Conservation (phyloP, 2,888 invertebrate species). For the Hyles lineata region DNA sequence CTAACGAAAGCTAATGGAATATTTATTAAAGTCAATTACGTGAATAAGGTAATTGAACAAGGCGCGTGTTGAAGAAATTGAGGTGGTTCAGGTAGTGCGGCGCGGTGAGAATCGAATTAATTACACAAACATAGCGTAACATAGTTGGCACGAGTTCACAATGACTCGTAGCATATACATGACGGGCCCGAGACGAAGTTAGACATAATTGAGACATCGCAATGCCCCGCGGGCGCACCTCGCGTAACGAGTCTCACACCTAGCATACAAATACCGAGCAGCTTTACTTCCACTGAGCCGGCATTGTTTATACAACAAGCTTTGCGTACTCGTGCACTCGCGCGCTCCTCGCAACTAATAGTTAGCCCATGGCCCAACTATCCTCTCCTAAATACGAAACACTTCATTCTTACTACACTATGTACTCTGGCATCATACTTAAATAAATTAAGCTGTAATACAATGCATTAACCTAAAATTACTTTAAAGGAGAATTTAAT, state of each 20-base stretch:
- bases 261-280: constrained; percentile 60
- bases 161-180: constrained; percentile 62
- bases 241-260: constrained; percentile 68
- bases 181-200: constrained; percentile 73
- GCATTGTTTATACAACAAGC: constrained; percentile 28
- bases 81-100: constrained; percentile 40
- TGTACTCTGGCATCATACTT: background rate
- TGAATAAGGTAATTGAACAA: constrained; percentile 5
- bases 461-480: background rate
- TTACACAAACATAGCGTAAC: constrained; percentile 58
- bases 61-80: background rate
- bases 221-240: constrained; percentile 65
- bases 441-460: background rate
- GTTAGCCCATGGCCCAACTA: background rate
- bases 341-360: background rate
- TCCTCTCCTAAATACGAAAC: background rate
- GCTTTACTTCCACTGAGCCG: constrained; percentile 24
- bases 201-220: constrained; percentile 76
- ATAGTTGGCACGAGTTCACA: constrained; percentile 42
- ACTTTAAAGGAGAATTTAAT: background rate
- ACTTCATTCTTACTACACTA: background rate
- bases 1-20: background rate
- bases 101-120: constrained; percentile 56
- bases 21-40: background rate
- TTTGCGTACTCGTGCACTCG: background rate